These are phyloP conservation scores for Turdus rufiventris DNA, from an alignment of 2,113 vertebrate genomes.

Conservation along the genomic window DNA sequence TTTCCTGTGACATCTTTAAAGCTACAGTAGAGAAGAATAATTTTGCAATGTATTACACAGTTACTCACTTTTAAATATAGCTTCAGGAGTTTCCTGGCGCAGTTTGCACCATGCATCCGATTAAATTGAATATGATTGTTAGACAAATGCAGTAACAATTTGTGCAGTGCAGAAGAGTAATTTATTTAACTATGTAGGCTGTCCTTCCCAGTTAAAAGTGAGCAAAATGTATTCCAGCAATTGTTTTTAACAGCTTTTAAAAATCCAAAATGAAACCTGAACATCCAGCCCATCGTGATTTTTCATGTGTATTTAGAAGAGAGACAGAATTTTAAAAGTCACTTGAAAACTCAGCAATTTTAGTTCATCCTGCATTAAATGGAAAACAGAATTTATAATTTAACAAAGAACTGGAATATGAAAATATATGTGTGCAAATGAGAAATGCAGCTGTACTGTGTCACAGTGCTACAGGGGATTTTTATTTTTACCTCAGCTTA, in stretches of 20 bases:
- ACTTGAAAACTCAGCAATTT: background rate
- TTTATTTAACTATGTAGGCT: conserved; percentile 40
- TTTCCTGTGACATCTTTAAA: conserved; percentile 70
- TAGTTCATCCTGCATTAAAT: background rate
- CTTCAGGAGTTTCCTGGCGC: conserved; percentile 17
- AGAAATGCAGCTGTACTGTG: conserved; percentile 48
- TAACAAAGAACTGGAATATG: background rate
- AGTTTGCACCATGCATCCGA: background rate
- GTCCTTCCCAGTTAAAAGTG: background rate
- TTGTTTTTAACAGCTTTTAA: background rate
- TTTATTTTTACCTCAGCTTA: conserved; percentile 64
- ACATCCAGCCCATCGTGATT: background rate
- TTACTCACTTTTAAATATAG: conserved; percentile 36
- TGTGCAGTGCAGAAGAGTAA: conserved; percentile 43
- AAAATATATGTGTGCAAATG: background rate
- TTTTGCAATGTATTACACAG: background rate
- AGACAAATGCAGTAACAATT: conserved; percentile 39
- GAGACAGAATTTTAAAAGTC: background rate
- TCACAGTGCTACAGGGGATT: conserved; percentile 28
- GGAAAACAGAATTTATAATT: background rate
- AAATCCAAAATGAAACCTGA: background rate
- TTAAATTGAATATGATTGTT: conserved; percentile 57
- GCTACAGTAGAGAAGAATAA: conserved; percentile 47
- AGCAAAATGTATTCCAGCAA: background rate
- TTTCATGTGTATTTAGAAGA: background rate